These are phyloP conservation scores for Ephydatia muelleri DNA, from an alignment of 37 sponge, comb jelly and placozoan genomes.

Conservation along the genomic window DNA sequence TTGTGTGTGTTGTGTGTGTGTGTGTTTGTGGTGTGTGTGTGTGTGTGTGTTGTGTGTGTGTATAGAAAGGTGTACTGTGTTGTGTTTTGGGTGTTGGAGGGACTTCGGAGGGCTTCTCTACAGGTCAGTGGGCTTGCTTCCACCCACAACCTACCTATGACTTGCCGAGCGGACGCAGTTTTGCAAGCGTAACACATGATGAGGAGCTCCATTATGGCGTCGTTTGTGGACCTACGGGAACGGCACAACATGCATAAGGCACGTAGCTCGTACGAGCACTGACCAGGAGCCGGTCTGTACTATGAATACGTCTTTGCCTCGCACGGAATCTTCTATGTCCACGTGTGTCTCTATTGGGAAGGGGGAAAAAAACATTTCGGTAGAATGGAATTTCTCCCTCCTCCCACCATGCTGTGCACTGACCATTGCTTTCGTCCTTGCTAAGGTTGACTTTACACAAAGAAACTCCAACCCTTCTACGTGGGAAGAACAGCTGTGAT, in stretches of 20 bases:
- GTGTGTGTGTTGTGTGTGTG: too few species aligned
- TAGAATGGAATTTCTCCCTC: not conserved
- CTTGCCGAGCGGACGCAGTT: conserved; percentile 82
- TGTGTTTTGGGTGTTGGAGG: too few species aligned
- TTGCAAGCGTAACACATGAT: conserved; percentile 93
- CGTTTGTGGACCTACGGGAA: conserved; percentile 53
- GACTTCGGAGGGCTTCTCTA: too few species aligned
- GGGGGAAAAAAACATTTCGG: not conserved
- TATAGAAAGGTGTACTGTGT: not conserved
- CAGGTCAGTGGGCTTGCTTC: too few species aligned
- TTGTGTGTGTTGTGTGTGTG: too few species aligned
- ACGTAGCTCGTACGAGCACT: not conserved
- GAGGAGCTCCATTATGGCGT: conserved; percentile 89
- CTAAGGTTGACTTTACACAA: conserved; percentile 47
- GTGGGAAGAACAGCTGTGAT: not conserved
- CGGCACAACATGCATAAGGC: not conserved
- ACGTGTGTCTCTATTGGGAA: conserved; percentile 64
- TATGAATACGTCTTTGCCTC: conserved; percentile 95
- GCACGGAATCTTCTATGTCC: conserved; percentile 80
- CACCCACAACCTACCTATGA: conserved; percentile 67
- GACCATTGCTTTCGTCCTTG: conserved; percentile 46
- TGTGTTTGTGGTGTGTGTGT: too few species aligned
- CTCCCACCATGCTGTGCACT: conserved; percentile 5
- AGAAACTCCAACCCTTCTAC: conserved; percentile 48
- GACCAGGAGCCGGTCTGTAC: conserved; percentile 81